Percentiles rank a stretch among this genome's conserved stretches.
Conservation (phyloP, 2,888 invertebrate species). For the Harmothoe impar region DNA sequence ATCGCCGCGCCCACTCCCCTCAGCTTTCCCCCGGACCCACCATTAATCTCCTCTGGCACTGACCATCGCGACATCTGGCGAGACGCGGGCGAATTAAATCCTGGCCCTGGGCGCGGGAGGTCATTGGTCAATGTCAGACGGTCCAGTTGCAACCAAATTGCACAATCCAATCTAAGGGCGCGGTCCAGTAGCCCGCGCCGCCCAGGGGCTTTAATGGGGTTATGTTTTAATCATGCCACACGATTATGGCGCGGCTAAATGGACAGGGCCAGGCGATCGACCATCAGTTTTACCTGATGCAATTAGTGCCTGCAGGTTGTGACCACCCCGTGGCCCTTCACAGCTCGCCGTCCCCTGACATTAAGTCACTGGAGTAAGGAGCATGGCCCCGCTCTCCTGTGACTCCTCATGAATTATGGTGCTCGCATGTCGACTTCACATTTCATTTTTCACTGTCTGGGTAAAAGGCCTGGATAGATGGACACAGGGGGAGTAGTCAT, state of each 20-base stretch:
- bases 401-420: background rate
- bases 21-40: background rate
- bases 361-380: background rate
- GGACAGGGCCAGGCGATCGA: slow-evolving; percentile 40
- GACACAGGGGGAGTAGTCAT: background rate
- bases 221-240: slow-evolving; percentile 59
- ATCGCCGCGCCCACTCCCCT: background rate
- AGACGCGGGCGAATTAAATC: slow-evolving; percentile 41
- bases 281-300: slow-evolving; percentile 53
- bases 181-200: background rate
- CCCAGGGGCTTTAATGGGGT: slow-evolving; percentile 50
- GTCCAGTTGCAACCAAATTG: slow-evolving; percentile 46
- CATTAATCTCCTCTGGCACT: slow-evolving; percentile 47
- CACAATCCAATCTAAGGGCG: slow-evolving; percentile 58
- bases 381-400: background rate
- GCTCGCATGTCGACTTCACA: background rate
- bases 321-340: background rate
- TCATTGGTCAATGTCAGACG: slow-evolving; percentile 52
- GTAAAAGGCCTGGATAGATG: background rate
- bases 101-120: slow-evolving; percentile 1
- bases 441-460: background rate
- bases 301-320: slow-evolving; percentile 12
- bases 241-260: slow-evolving; percentile 36
- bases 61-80: slow-evolving; percentile 50
- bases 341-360: slow-evolving; percentile 33